These are phyloP conservation scores for Drosophila emarginata DNA, from an alignment of 2,888 invertebrate species.

Conservation along the genomic window DNA sequence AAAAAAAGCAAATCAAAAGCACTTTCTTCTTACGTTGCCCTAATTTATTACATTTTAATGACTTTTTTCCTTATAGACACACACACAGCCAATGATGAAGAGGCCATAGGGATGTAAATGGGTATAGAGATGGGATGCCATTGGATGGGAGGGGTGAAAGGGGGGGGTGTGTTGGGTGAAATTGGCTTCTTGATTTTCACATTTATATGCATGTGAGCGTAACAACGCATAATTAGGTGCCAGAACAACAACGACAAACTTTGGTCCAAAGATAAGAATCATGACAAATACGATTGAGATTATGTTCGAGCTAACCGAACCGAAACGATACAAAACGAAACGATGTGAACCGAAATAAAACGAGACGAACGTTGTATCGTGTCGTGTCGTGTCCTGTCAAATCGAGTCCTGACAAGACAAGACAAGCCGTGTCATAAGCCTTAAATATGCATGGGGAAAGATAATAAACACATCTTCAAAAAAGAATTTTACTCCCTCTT, in stretches of 20 bases:
- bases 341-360: neutral
- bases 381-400: neutral
- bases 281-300: conserved; percentile 56
- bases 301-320: conserved; percentile 3
- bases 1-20: neutral
- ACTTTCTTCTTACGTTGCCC: conserved; percentile 44
- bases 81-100: conserved; percentile 20
- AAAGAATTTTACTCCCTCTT: neutral
- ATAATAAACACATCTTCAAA: neutral
- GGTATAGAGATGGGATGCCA: neutral
- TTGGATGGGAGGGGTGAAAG: conserved; percentile 20
- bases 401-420: neutral
- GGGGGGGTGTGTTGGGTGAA: conserved; percentile 32
- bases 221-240: conserved; percentile 36
- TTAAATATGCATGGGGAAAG: neutral
- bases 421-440: neutral
- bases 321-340: neutral
- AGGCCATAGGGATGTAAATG: neutral
- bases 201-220: conserved; percentile 62
- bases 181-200: conserved; percentile 63
- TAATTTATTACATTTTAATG: conserved; percentile 76
- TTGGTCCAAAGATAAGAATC: conserved; percentile 53
- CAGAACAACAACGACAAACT: conserved; percentile 22
- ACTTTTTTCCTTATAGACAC: conserved; percentile 59
- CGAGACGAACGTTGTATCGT: neutral